Evolutionary conservation across 2,888 invertebrate species (phyloP), one percentile per base, ranked within the genome.

Genomic region (Limnephilus marmoratus): DNA sequence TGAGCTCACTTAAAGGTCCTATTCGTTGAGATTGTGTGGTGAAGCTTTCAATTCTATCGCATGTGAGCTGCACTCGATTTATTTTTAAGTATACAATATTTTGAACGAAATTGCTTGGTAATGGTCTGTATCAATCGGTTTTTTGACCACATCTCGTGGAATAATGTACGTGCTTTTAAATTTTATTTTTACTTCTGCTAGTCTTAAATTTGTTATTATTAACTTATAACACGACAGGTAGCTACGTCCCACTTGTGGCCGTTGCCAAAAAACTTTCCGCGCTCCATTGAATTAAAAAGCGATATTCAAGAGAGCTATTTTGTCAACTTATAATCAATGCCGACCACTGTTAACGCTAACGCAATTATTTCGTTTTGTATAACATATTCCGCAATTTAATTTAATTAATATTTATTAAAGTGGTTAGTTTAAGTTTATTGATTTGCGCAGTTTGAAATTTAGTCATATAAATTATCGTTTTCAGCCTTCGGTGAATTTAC

Each of bases 281-380:
- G 88, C 88, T 68, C 88, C 88, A 88, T 88, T 89, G 13, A 89
- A 31, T 89, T n/a, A 24, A 81, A 80, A 80, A n/a, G 41, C 34
- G 85, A 85, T 41, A 85, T 18, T 68, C 68, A 7, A 68, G 9
- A 24, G 68, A 68, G 24, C 24, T 24, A 68, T 24, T 68, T n/a
- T n/a, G 9, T 68, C 68, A 24, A 68, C 68, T 24, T 9, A n/a
- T n/a, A 68, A 68, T 68, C 68, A 68, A 68, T 24, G 53, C 53
- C 18, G 53, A 68, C 18, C 53, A 7, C 53, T 24, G 24, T 68
- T 68, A 7, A 68, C 4, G 9, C 7, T 68, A 7, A 68, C 4
- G 9, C 7, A 24, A 68, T 68, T 68, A 68, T 68, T 68, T n/a
- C 7, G n/a, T 24, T 68, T 24, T 68, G 7, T 68, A n/a, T n/a